These are phyloP conservation scores for Nylanderia fulva DNA, from an alignment of 1,140 invertebrate species.

Conservation along the genomic window DNA sequence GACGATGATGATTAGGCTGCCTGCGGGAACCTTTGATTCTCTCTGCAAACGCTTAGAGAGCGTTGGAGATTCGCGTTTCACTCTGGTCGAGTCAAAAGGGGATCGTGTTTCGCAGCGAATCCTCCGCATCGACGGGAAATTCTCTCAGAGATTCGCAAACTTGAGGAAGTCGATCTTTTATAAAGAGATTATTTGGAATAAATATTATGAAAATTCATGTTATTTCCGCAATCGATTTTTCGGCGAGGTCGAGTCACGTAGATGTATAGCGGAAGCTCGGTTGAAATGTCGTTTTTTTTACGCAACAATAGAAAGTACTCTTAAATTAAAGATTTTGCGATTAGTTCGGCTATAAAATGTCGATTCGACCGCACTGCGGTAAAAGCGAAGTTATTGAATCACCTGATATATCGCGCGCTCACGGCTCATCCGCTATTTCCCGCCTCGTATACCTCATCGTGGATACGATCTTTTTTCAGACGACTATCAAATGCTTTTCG, in stretches of 20 bases:
- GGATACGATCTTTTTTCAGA: constrained; percentile 27
- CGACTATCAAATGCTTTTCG: constrained; percentile 25
- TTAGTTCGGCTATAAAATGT: neutral
- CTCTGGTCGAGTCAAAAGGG: neutral
- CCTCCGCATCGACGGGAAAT: constrained; percentile 1
- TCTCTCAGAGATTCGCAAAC: constrained; percentile 4
- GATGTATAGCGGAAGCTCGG: too few relatives aligned
- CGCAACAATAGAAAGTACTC: neutral
- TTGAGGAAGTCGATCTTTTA: neutral
- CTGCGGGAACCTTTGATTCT: constrained; percentile 27
- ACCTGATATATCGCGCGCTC: constrained; percentile 39
- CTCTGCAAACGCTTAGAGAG: neutral
- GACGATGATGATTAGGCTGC: constrained; percentile 28
- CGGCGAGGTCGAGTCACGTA: neutral
- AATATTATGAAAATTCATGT: neutral
- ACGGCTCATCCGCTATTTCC: constrained; percentile 12
- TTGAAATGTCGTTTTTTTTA: neutral
- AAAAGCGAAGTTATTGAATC: constrained; percentile 59
- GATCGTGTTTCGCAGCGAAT: constrained; percentile 8
- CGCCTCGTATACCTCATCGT: neutral
- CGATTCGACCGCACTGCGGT: constrained; percentile 55
- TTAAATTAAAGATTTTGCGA: constrained; percentile 12
- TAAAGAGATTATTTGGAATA: neutral
- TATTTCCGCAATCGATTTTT: neutral
- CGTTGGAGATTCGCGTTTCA: constrained; percentile 38